Evolutionary conservation across 2,797 vertebrate species (phyloP).

Genomic region (Columba guinea): DNA sequence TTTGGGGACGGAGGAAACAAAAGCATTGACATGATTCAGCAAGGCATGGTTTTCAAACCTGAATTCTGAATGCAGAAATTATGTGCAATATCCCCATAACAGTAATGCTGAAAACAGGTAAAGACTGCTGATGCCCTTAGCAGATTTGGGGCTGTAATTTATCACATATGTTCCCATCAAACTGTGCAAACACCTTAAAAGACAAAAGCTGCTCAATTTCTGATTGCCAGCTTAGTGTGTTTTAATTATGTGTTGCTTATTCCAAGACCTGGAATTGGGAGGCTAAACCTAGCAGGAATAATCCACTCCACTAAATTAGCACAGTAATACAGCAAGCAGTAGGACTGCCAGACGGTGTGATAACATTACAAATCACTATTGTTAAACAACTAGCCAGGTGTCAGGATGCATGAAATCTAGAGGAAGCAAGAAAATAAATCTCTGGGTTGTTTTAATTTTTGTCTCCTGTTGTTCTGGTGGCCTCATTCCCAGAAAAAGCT

Average conservation of each 20-base stretch:
- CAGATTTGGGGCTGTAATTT: constrained; percentile 77
- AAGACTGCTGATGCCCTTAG: constrained; percentile 76
- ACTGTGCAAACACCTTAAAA: constrained; percentile 64
- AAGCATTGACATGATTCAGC: constrained; percentile 45
- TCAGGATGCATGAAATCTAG: constrained; percentile 62
- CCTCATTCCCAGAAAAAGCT: constrained; percentile 37
- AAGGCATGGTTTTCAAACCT: constrained; percentile 41
- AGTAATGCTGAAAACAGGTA: constrained; percentile 76
- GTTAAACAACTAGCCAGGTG: constrained; percentile 75
- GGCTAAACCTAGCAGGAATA: constrained; percentile 47
- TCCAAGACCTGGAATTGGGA: constrained; percentile 57
- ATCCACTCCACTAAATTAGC: constrained; percentile 68
- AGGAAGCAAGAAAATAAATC: constrained; percentile 63
- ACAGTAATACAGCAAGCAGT: constrained; percentile 63
- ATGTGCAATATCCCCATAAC: constrained; percentile 55
- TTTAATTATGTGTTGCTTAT: constrained; percentile 58
- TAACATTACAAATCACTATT: constrained; percentile 78
- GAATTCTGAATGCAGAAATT: constrained; percentile 41
- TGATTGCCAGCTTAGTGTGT: constrained; percentile 59
- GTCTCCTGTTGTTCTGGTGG: constrained; percentile 38
- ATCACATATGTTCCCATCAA: constrained; percentile 80
- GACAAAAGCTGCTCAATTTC: constrained; percentile 68
- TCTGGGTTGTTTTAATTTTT: constrained; percentile 55
- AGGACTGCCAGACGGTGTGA: constrained; percentile 70
- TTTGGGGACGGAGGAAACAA: constrained; percentile 1